Evolutionary conservation across 2,888 invertebrate genomes (phyloP), one percentile per base, ranked within the genome.

Genomic region (Cantharis rustica): DNA sequence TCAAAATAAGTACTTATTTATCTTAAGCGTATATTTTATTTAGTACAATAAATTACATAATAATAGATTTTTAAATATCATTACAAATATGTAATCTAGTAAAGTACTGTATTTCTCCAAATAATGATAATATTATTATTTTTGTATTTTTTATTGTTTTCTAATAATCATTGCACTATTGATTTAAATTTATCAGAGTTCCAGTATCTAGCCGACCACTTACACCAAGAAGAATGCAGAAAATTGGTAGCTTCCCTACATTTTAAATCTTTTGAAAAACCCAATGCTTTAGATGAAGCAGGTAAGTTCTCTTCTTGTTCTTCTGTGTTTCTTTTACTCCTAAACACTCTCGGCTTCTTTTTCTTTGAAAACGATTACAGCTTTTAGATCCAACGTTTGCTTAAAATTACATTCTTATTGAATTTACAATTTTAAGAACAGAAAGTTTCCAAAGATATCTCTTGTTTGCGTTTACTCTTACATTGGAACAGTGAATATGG

Each of bases 171-270:
- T 47, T 79, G 79, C 70, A 88, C 87, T 1, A 85, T 88, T 13
- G 88, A 88, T 79, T 79, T 88, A 71, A 88, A 88, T 80, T 75
- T 85, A 26, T 79, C 86, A 0, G 87, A 88, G 81, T 81, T 90
- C 61, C 87, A 90, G 80, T 91, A 92, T 82, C 82, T 93, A 74
- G 90, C 93, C 20, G 89, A 90, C 73, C 91, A 90, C 83, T 85
- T 93, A 79, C 89, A 90, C 70, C 83, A 84, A 10, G 86, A 88
- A 81, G 92, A 93, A 86, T 93, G 93, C 82, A 88, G 90, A 68
- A 86, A 87, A 80, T 87, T 93, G 1, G 88, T 91, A 13, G 91
- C 91, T 15, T 89, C 91, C 11, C 88, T 93, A 72, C 91, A 92
- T 86, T 91, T 90, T 80, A 87, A 88, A 73, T 84, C 86, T 5